Evolutionary conservation across 1,140 invertebrate genomes (phyloP).

Genomic region (Zeugodacus cucurbitae): DNA sequence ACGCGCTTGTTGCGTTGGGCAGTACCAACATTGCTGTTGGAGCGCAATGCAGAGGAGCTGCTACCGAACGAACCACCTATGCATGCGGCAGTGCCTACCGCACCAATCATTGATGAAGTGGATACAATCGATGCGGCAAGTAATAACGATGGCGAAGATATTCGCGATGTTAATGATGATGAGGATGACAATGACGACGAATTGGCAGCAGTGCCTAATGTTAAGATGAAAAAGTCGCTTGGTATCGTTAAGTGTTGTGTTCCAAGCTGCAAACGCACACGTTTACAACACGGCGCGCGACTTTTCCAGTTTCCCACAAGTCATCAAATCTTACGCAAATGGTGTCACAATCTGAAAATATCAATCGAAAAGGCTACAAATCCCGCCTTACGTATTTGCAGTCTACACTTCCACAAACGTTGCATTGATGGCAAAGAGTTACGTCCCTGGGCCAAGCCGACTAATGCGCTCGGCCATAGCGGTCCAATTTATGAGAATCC

Average conservation of each 20-base stretch:
- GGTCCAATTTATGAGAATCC: conserved; percentile 60
- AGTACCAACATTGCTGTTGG: conserved; percentile 59
- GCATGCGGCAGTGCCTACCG: neutral
- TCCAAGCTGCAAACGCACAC: conserved; percentile 51
- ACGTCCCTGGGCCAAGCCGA: conserved; percentile 59
- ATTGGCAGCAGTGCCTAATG: conserved; percentile 44
- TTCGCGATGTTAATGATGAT: neutral
- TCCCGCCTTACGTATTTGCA: conserved; percentile 51
- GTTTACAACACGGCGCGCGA: conserved; percentile 55
- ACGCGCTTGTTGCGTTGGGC: conserved; percentile 54
- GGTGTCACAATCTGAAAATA: conserved; percentile 57
- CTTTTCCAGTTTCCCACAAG: conserved; percentile 55
- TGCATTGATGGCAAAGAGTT: conserved; percentile 60
- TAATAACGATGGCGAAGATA: neutral
- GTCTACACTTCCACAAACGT: conserved; percentile 56
- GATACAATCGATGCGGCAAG: neutral
- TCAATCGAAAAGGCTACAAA: conserved; percentile 43
- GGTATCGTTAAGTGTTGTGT: conserved; percentile 55
- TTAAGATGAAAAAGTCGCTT: conserved; percentile 49
- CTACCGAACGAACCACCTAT: conserved; percentile 51
- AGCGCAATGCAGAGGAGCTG: conserved; percentile 58
- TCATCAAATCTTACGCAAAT: conserved; percentile 54
- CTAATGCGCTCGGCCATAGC: conserved; percentile 55
- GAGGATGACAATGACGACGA: neutral
- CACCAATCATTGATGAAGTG: neutral